Conservation (phyloP, 2,113 vertebrate species). For the Archilochus colubris region DNA sequence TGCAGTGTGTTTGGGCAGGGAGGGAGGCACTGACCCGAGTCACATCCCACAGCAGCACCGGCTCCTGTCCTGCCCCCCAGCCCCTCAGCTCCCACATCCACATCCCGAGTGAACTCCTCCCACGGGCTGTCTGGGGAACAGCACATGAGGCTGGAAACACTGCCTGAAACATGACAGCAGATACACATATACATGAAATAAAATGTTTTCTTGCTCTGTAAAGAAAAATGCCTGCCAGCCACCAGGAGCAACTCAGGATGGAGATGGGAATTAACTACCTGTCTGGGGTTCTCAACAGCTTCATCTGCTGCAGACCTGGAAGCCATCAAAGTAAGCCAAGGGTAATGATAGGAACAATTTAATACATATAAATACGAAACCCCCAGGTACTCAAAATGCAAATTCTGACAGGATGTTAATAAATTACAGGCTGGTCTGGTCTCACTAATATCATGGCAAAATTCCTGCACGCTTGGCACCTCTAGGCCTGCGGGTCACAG, state of each 20-base stretch:
- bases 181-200: background rate
- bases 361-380: background rate
- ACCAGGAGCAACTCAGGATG: background rate
- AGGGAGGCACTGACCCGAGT: background rate
- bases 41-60: no score
- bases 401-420: slow-evolving; percentile 18
- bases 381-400: slow-evolving; percentile 12
- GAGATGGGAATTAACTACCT: slow-evolving; percentile 60
- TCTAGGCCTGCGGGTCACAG: background rate
- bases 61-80: background rate
- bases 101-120: background rate
- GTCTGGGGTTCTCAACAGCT: background rate
- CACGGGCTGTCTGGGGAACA: background rate
- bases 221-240: slow-evolving; percentile 17
- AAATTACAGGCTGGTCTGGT: background rate
- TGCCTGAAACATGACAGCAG: background rate
- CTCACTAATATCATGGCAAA: slow-evolving; percentile 1
- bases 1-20: background rate
- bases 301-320: background rate
- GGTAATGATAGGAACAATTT: background rate
- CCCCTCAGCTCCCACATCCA: background rate
- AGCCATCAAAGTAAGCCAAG: background rate
- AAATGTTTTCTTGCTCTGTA: background rate
- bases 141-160: background rate
- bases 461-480: background rate